Base-by-base conservation (phyloP, 1,140 invertebrate species). In the Drosophila paulistorum region DNA sequence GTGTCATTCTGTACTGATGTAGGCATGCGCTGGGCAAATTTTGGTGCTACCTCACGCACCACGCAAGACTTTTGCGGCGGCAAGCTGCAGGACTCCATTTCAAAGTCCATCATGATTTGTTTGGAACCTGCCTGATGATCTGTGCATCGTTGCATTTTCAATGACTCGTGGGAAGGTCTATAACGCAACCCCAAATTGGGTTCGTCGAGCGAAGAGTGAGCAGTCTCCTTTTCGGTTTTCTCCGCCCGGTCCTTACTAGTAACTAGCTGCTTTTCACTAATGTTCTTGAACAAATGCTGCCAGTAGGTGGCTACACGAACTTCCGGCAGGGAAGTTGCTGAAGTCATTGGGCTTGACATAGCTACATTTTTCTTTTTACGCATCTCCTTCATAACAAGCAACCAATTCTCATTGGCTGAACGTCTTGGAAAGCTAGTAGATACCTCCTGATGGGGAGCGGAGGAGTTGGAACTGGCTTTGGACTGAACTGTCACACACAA, bases 41-140 rank as follows among this genome's bases (percentile, higher is more conserved):
- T 81, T 0, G 84, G 84, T 13, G 74, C 68, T 26, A 69, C 69
- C 57, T 87, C 82, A 3, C 77, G 79, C 14, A 90, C 83, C 37
- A 86, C 71, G 20, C 82, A 90, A 37, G 55, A 70, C 37, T 90
- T 87, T 58, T 79, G 66, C 4, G 80, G 74, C 45, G 87, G 87
- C 48, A 87, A 69, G 54, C 60, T 65, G 23, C 76, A 81, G 30
- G 71, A 61, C 55, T 90, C 86, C 37, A 90, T 3, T 45, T 70
- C 72, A 0, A 87, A 54, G 26, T 82, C 70, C 0, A 58, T 20
- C 11, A 59, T 35, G 5, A 65, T 17, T 33, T 48, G 74, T 9
- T 55, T 60, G 7, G 37, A 10, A 1, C 10, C n/a, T 26, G 42
- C 6, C 1, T 17, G 35, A 17, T 51, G 63, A 48, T 79, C 81